A percentile compares a stretch with the other conserved stretches of the same genome.
phyloP scores from a whole-genome alignment of 1,140 invertebrate genomes.

The Geopemphigus sp. region DNA sequence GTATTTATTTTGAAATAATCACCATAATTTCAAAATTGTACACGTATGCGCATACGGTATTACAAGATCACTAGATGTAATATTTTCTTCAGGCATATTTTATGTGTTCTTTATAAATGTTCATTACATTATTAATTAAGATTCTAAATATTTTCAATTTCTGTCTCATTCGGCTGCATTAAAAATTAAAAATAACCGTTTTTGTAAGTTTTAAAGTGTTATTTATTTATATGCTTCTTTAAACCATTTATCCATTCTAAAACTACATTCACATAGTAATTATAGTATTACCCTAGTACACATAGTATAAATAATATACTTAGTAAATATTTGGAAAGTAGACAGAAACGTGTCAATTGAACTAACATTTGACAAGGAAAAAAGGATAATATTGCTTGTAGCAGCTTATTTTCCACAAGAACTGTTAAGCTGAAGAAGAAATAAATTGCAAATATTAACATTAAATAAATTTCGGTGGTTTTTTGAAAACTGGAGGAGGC shows the following conservation, averaged over 20 bases:
- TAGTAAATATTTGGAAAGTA: no score
- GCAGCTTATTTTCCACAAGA: no score
- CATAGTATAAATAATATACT: no score
- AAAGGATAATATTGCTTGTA: no score
- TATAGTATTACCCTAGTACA: no score
- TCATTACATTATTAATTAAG: neutral
- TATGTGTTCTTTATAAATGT: neutral
- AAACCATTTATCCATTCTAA: neutral
- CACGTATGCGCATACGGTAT: neutral
- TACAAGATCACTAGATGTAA: neutral
- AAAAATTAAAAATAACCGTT: conserved; percentile 10
- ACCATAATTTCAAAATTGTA: neutral
- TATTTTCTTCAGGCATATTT: neutral
- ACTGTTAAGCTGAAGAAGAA: no score
- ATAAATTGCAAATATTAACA: no score
- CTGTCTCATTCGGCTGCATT: neutral
- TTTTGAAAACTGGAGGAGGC: conserved; percentile 16
- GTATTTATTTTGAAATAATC: conserved; percentile 29
- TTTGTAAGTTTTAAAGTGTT: conserved; percentile 1
- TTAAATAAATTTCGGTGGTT: conserved; percentile 15
- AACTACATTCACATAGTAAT: neutral
- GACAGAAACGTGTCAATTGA: no score
- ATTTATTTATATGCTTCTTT: neutral
- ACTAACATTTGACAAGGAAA: no score
- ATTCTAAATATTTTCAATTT: conserved; percentile 3